These are phyloP conservation scores for Sylvia atricapilla DNA, from an alignment of 2,113 vertebrate genomes.

Conservation along the genomic window DNA sequence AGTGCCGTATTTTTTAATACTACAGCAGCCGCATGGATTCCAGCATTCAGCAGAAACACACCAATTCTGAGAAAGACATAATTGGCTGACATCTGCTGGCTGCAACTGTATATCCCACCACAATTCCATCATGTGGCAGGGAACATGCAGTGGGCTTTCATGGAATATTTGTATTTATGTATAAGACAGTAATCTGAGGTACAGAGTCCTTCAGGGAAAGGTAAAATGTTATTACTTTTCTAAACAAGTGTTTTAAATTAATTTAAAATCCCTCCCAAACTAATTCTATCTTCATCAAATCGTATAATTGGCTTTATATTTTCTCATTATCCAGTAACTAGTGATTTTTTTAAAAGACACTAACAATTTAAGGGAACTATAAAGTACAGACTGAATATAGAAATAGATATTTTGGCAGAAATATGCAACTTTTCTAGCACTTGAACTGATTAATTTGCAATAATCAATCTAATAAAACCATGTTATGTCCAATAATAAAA, in stretches of 20 bases:
- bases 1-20: background rate
- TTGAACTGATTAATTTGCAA: conserved; percentile 11
- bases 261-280: background rate
- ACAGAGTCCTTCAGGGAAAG: background rate
- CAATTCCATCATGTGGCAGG: background rate
- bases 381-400: conserved; percentile 17
- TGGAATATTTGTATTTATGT: background rate
- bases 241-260: conserved; percentile 11
- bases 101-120: background rate
- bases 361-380: conserved; percentile 47
- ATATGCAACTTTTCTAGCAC: background rate
- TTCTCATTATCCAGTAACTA: conserved; percentile 47
- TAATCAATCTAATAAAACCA: conserved; percentile 11
- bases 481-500: conserved; percentile 14
- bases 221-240: conserved; percentile 2
- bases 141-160: background rate
- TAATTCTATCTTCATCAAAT: conserved; percentile 20
- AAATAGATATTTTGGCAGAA: conserved; percentile 29
- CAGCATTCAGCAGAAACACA: background rate
- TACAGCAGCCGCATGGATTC: background rate
- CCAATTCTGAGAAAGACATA: background rate
- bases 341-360: conserved; percentile 20
- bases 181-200: background rate
- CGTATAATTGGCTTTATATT: conserved; percentile 51
- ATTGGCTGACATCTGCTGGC: conserved; percentile 47